Percentiles rank a stretch among this genome's conserved stretches.
Conservation (phyloP, 2,113 vertebrate species). For the Caracal caracal region DNA sequence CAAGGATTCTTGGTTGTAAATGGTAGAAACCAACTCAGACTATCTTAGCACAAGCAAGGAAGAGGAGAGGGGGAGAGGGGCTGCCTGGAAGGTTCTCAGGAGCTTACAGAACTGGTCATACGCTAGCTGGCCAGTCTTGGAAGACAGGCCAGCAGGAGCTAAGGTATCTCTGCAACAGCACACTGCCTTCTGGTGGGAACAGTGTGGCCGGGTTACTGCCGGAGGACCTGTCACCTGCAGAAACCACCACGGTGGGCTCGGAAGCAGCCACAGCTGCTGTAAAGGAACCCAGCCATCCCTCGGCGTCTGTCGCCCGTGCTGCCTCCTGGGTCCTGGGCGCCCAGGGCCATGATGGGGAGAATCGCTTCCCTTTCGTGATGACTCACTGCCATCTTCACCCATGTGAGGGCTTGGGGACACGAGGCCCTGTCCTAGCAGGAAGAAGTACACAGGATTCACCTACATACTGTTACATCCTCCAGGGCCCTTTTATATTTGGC, state of each 20-base stretch:
- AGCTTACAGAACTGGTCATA: not conserved
- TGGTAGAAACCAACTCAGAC: not conserved
- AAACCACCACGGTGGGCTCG: not conserved
- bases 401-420: not conserved
- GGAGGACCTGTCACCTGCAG: not conserved
- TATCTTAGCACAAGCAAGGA: not conserved
- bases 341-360: not conserved
- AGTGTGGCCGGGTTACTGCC: not conserved
- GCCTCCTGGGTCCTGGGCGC: not conserved
- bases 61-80: rapidly evolving
- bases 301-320: too few relatives aligned
- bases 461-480: not conserved
- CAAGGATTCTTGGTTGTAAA: not conserved
- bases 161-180: not conserved
- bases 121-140: not conserved
- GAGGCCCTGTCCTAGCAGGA: not conserved
- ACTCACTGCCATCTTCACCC: not conserved
- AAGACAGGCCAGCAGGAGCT: not conserved
- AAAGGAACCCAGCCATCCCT: not conserved
- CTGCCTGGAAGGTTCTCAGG: not conserved
- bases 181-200: not conserved
- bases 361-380: too few relatives aligned
- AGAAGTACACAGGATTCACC: not conserved
- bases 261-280: not conserved
- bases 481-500: not conserved